Percentiles rank a stretch among this genome's conserved stretches.
Conservation (phyloP, 2,113 vertebrate species). For the Nyctibius bracteatus region DNA sequence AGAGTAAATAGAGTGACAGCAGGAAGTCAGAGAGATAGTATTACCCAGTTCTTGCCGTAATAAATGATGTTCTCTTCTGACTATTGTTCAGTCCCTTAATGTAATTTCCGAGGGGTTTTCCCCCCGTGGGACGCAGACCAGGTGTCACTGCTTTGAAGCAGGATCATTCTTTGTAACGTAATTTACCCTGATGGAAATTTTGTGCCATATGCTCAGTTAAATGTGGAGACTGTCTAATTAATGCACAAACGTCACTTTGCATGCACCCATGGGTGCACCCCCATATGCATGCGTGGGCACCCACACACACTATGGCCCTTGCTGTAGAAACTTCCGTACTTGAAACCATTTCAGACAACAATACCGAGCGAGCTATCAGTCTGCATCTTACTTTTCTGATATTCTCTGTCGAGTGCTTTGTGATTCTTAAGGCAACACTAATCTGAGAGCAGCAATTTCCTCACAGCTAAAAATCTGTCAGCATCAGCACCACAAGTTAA, state of each 20-base stretch:
- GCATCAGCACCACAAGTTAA: not conserved
- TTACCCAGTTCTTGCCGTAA: not conserved
- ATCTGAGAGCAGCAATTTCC: not conserved
- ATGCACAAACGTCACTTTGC: not conserved
- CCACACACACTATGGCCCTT: not conserved
- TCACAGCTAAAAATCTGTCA: not conserved
- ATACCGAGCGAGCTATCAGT: not conserved
- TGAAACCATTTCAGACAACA: not conserved
- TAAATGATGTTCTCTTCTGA: not conserved
- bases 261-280: not conserved
- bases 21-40: constrained; percentile 20
- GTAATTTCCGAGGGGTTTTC: not conserved
- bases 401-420: no score
- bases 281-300: not conserved
- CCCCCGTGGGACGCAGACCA: not conserved
- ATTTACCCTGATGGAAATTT: not conserved
- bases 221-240: not conserved
- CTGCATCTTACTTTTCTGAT: not conserved
- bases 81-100: not conserved
- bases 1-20: constrained; percentile 58
- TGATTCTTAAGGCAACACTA: not conserved
- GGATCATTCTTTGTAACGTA: not conserved
- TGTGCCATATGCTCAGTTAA: not conserved
- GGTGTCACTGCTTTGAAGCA: not conserved
- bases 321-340: not conserved